Evolutionary conservation across 2,113 vertebrate species (phyloP).

Genomic region (Saccopteryx leptura): DNA sequence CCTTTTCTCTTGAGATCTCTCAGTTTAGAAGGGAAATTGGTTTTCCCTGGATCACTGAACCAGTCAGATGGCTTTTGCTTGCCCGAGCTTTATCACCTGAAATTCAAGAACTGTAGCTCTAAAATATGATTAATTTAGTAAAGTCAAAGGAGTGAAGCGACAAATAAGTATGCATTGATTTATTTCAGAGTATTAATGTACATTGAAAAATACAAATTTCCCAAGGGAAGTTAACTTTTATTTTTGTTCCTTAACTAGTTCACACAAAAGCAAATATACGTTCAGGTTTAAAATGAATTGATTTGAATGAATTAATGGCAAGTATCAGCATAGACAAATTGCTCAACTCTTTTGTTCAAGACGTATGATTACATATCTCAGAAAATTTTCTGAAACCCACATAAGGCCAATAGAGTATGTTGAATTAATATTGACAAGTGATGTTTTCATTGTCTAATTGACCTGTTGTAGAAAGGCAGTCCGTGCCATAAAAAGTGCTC

Average conservation of each 20-base stretch:
- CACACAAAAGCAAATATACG: neutral
- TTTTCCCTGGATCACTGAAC: slow-evolving; percentile 60
- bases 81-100: neutral
- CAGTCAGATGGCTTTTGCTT: slow-evolving; percentile 14
- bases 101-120: neutral
- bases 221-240: neutral
- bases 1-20: neutral
- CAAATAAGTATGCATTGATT: slow-evolving; percentile 42
- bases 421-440: slow-evolving; percentile 60
- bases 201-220: neutral
- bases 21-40: slow-evolving; percentile 54
- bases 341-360: neutral
- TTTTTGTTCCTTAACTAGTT: slow-evolving; percentile 10
- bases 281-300: slow-evolving; percentile 26
- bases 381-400: slow-evolving; percentile 20
- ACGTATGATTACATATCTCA: neutral
- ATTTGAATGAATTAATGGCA: slow-evolving; percentile 24
- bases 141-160: neutral
- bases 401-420: neutral
- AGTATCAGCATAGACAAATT: slow-evolving; percentile 39
- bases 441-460: slow-evolving; percentile 49
- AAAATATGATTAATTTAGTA: slow-evolving; percentile 43
- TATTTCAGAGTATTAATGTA: slow-evolving; percentile 44
- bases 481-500: neutral
- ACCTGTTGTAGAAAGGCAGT: neutral